Conservation (phyloP, 1,140 invertebrate species). For the Luehdorfia chinensis region DNA sequence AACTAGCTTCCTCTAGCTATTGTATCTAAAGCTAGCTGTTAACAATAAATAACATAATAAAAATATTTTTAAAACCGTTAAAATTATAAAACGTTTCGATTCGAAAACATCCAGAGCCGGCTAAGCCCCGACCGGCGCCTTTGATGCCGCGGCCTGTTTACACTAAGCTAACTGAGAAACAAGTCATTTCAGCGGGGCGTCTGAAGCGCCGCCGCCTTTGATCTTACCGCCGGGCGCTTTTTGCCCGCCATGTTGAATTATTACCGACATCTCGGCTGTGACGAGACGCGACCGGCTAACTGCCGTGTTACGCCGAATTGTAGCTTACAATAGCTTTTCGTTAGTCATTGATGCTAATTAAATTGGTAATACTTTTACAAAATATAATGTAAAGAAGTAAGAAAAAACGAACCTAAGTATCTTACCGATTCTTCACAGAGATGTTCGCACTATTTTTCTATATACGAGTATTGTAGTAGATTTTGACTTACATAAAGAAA, state of each 20-base stretch:
- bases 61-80: too few species aligned
- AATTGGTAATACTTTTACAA: too few species aligned
- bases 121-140: constrained; percentile 38
- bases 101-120: constrained; percentile 12
- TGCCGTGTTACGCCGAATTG: constrained; percentile 54
- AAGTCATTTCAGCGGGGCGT: constrained; percentile 65
- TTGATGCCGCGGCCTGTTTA: constrained; percentile 66
- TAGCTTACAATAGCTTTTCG: constrained; percentile 24
- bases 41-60: too few species aligned
- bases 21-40: too few species aligned
- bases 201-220: constrained; percentile 46
- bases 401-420: too few species aligned
- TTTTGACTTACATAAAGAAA: too few species aligned
- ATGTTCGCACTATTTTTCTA: background rate
- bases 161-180: constrained; percentile 71
- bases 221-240: constrained; percentile 49
- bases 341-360: constrained; percentile 7
- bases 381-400: too few species aligned
- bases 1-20: too few species aligned
- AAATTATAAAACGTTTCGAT: constrained; percentile 3
- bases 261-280: constrained; percentile 41
- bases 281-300: constrained; percentile 34
- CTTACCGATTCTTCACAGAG: too few species aligned
- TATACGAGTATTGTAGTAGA: background rate
- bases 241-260: constrained; percentile 54